A percentile compares a stretch with the other conserved stretches of the same genome.
These are phyloP conservation scores for Eulemur rufifrons DNA, from an alignment of 2,113 vertebrate species.

Conservation along the genomic window DNA sequence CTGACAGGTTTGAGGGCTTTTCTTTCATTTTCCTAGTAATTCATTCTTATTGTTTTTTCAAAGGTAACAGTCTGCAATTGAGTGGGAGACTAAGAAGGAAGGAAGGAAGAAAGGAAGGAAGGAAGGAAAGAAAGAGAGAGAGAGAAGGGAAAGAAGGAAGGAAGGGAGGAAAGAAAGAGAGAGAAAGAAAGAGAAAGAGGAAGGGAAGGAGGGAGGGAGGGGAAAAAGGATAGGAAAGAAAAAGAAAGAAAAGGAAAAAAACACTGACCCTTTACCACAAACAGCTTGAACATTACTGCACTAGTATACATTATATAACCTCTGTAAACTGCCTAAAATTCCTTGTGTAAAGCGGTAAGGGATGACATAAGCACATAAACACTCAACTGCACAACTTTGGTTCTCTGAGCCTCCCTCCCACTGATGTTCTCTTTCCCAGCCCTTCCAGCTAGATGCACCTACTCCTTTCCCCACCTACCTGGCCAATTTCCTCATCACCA, in stretches of 20 bases:
- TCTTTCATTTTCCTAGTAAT: not conserved
- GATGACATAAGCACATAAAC: not conserved
- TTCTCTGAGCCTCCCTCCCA: not conserved
- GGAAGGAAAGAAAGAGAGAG: too few species aligned
- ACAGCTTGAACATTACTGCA: not conserved
- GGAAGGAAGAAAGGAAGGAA: not conserved
- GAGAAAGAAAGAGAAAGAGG: not conserved
- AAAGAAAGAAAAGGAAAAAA: not conserved
- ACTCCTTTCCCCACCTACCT: slow-evolving; percentile 26
- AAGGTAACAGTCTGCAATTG: not conserved
- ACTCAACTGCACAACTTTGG: not conserved
- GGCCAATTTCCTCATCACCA: slow-evolving; percentile 44
- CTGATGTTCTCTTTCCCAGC: slow-evolving; percentile 22
- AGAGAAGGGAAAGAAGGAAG: not conserved
- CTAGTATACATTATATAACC: not conserved
- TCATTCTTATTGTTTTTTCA: not conserved
- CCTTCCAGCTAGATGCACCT: not conserved
- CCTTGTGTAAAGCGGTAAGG: not conserved
- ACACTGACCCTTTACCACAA: not conserved
- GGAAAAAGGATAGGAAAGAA: not conserved
- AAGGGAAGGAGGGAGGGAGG: too few species aligned
- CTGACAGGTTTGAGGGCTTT: not conserved
- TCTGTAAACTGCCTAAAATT: not conserved
- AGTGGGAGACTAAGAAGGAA: not conserved
- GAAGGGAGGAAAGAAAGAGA: too few species aligned